A percentile compares a stretch with the other conserved stretches of the same genome.
phyloP scores from a whole-genome alignment of 2,888 invertebrate genomes.

The Parascotia fuliginaria region DNA sequence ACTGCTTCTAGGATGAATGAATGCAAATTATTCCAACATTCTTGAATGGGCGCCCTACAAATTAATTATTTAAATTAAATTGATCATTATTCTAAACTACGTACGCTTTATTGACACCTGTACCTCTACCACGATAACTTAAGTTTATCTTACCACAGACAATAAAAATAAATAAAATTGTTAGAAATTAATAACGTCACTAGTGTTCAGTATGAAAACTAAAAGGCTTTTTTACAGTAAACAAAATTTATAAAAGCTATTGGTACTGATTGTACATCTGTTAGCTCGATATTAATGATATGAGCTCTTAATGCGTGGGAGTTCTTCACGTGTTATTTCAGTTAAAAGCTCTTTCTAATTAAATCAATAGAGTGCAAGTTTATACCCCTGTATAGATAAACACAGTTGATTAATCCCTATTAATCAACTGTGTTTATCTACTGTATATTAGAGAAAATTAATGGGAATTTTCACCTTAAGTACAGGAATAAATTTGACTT shows the following conservation, averaged over 20 bases:
- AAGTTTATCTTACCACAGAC: too few relatives aligned
- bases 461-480: constrained; percentile 36
- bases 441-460: constrained; percentile 8
- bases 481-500: constrained; percentile 11
- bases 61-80: too few relatives aligned
- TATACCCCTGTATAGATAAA: too few relatives aligned
- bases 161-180: too few relatives aligned
- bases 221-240: too few relatives aligned
- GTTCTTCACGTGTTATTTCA: constrained; percentile 49
- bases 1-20: constrained; percentile 39
- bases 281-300: constrained; percentile 21
- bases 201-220: too few relatives aligned
- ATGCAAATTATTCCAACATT: constrained; percentile 35
- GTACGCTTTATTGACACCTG: constrained; percentile 2
- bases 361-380: constrained; percentile 43
- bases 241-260: too few relatives aligned
- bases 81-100: constrained; percentile 3
- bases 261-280: not conserved
- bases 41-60: constrained; percentile 29
- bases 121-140: too few relatives aligned
- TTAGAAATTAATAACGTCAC: too few relatives aligned
- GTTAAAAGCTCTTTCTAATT: constrained; percentile 54
- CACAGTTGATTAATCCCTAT: too few relatives aligned
- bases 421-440: constrained; percentile 5
- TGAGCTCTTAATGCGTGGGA: constrained; percentile 43